Evolutionary conservation across 2,888 invertebrate genomes (phyloP).

Genomic region (Tetragnatha montana): DNA sequence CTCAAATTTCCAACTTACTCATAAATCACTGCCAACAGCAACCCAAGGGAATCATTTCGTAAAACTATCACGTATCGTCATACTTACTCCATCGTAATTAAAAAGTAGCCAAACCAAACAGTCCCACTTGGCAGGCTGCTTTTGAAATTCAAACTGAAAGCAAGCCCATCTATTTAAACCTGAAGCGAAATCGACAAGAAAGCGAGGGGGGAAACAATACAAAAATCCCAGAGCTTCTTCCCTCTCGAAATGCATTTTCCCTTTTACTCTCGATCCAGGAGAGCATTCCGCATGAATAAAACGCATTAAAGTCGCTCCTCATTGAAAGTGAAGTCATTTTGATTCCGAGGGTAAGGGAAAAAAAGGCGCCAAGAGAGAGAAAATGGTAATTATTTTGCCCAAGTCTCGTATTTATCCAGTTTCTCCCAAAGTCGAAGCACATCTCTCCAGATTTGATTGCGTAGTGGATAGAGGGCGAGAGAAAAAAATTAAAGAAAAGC

Average conservation of each 20-base stretch:
- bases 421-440: neutral
- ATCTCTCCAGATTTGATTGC: neutral
- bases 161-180: neutral
- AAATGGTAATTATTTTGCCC: neutral
- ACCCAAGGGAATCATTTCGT: too few relatives aligned
- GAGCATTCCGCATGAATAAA: neutral
- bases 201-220: neutral
- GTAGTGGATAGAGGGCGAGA: neutral
- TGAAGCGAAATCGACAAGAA: neutral
- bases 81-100: neutral
- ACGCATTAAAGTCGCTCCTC: neutral
- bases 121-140: neutral
- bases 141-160: neutral
- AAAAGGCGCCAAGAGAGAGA: neutral
- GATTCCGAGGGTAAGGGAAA: neutral
- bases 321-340: neutral
- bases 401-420: neutral
- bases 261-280: neutral
- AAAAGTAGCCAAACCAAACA: neutral
- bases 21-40: too few relatives aligned
- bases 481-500: neutral
- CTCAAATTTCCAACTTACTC: too few relatives aligned
- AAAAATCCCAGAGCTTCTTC: neutral
- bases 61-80: too few relatives aligned
- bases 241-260: neutral